These are phyloP conservation scores for Zaprionus africanus DNA, from an alignment of 1,140 invertebrate species.

Conservation along the genomic window DNA sequence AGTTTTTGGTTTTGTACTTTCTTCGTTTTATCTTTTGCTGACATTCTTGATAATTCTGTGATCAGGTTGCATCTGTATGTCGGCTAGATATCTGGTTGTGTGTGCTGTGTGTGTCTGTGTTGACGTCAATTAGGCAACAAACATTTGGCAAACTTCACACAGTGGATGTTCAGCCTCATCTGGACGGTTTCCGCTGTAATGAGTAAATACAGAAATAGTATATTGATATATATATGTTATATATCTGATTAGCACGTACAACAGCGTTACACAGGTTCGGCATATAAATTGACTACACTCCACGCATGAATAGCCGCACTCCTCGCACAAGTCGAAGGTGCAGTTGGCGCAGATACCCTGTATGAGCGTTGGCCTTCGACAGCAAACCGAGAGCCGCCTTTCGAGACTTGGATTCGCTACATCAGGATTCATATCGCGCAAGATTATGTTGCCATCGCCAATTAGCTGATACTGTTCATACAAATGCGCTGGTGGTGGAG, in stretches of 20 bases:
- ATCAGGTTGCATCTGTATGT: slow-evolving; percentile 3
- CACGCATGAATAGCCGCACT: slow-evolving; percentile 72
- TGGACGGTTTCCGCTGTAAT: slow-evolving; percentile 43
- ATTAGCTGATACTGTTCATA: slow-evolving; percentile 49
- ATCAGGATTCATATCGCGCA: slow-evolving; percentile 54
- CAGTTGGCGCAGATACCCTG: slow-evolving; percentile 64
- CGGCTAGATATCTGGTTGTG: background rate
- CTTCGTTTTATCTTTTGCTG: slow-evolving; percentile 1
- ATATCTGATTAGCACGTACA: slow-evolving; percentile 55
- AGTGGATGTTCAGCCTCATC: slow-evolving; percentile 52
- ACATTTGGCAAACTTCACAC: slow-evolving; percentile 69
- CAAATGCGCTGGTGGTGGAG: background rate
- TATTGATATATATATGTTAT: background rate
- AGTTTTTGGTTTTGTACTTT: slow-evolving; percentile 1
- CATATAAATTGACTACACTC: slow-evolving; percentile 70
- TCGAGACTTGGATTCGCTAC: slow-evolving; percentile 46
- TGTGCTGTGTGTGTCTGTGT: slow-evolving; percentile 8
- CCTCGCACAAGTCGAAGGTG: slow-evolving; percentile 64
- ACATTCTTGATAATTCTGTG: slow-evolving; percentile 5
- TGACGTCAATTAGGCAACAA: slow-evolving; percentile 11
- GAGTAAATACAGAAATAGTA: background rate
- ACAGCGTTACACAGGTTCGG: slow-evolving; percentile 68
- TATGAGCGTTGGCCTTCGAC: slow-evolving; percentile 56
- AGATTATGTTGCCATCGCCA: slow-evolving; percentile 54
- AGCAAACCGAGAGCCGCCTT: slow-evolving; percentile 54